Evolutionary conservation across 2,797 vertebrate genomes (phyloP).

Genomic region (Peromyscus eremicus): DNA sequence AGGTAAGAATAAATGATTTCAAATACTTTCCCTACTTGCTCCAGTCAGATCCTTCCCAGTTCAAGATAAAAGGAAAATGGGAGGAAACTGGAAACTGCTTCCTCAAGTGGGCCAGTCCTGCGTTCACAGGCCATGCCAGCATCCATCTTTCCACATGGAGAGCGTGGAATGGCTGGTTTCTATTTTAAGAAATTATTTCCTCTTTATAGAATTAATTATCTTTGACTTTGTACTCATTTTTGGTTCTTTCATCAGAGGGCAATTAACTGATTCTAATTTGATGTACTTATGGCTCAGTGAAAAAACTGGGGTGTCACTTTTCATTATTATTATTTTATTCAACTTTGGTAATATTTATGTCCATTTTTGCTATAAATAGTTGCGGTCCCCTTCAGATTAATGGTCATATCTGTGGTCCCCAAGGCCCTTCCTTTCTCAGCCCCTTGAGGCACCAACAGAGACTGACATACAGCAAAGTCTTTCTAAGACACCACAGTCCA

Average conservation of each 20-base stretch:
- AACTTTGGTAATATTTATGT: neutral
- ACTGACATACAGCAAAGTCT: neutral
- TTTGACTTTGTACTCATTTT: slow-evolving; percentile 22
- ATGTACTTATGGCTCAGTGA: neutral
- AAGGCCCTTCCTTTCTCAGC: neutral
- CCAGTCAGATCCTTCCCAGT: slow-evolving; percentile 50
- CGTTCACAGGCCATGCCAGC: slow-evolving; percentile 8
- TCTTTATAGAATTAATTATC: neutral
- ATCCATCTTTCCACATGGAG: slow-evolving; percentile 41
- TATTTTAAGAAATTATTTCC: neutral
- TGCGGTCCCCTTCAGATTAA: no score
- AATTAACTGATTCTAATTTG: neutral
- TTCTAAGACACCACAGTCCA: neutral
- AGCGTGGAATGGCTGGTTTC: slow-evolving; percentile 14
- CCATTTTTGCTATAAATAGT: neutral
- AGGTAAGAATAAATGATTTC: neutral
- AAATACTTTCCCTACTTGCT: slow-evolving; percentile 48
- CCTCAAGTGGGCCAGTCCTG: slow-evolving; percentile 19
- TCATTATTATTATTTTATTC: neutral
- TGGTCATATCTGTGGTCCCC: neutral
- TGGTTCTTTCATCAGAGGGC: neutral
- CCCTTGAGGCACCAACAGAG: neutral
- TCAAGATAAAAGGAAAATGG: slow-evolving; percentile 65
- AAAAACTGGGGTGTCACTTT: neutral
- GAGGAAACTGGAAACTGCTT: slow-evolving; percentile 29